Percentiles rank a stretch among this genome's conserved stretches.
Evolutionary conservation across 2,888 invertebrate genomes (phyloP).

Genomic region (Hydraecia micacea): DNA sequence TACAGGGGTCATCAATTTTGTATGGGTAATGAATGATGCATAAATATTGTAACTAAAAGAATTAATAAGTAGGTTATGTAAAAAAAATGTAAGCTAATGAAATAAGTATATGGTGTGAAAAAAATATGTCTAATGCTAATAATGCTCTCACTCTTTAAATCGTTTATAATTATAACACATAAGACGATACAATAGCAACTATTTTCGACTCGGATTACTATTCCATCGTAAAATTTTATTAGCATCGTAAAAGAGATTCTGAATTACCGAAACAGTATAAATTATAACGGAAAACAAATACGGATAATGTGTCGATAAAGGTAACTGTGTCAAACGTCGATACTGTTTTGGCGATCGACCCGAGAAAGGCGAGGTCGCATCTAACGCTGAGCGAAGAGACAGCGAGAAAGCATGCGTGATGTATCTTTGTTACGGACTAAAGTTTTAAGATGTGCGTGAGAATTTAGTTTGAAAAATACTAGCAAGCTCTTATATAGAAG

Average conservation of each 20-base stretch:
- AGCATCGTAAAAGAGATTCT: not conserved
- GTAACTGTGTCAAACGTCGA: constrained; percentile 51
- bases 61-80: too few species aligned
- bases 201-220: not conserved
- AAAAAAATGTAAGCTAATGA: not conserved
- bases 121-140: too few species aligned
- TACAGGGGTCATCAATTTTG: not conserved
- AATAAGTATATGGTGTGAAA: not conserved
- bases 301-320: constrained; percentile 50
- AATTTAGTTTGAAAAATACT: not conserved
- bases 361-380: constrained; percentile 30
- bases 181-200: not conserved
- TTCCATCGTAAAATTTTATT: constrained; percentile 10
- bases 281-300: constrained; percentile 61
- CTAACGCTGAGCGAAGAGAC: constrained; percentile 20
- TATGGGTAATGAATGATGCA: not conserved
- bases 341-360: constrained; percentile 54
- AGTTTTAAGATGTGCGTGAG: not conserved
- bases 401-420: not conserved
- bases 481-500: not conserved
- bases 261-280: constrained; percentile 29
- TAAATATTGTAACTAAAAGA: not conserved
- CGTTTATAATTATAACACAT: too few species aligned
- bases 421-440: not conserved
- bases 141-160: too few species aligned